phyloP scores from a whole-genome alignment of 2,113 vertebrate genomes.

The Pycnonotus jocosus region DNA sequence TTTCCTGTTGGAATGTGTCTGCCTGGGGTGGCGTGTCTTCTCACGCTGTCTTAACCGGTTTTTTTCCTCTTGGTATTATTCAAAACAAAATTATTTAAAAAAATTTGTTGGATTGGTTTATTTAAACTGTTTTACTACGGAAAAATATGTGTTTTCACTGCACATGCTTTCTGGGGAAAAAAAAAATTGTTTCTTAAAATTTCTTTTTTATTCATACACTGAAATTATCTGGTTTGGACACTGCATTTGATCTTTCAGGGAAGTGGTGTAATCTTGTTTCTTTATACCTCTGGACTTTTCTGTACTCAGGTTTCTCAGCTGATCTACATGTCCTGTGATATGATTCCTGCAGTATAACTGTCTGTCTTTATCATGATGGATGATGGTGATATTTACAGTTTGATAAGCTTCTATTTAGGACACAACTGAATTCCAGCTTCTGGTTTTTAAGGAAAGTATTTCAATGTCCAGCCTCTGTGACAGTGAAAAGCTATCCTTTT shows the following conservation, averaged over 20 bases:
- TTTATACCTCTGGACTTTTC: neutral
- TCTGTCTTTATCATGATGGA: neutral
- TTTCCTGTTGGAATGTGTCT: neutral
- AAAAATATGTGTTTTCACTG: neutral
- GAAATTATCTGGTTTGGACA: neutral
- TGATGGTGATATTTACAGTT: neutral
- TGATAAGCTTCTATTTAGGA: neutral
- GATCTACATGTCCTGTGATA: neutral
- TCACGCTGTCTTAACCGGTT: neutral
- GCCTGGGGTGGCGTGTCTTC: rapidly evolving
- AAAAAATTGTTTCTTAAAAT: neutral
- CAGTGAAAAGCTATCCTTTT: neutral
- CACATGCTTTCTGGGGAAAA: neutral
- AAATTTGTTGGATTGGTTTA: neutral
- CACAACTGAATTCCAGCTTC: neutral
- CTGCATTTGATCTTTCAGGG: neutral
- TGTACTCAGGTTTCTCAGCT: neutral
- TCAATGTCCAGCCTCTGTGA: neutral
- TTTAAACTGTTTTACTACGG: neutral
- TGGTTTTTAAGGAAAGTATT: neutral
- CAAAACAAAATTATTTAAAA: neutral
- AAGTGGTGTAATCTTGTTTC: neutral
- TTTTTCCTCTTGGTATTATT: neutral
- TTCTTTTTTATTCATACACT: neutral
- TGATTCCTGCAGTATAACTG: neutral